Evolutionary conservation across 2,888 invertebrate genomes (phyloP), one percentile per base, ranked within the genome.

Genomic region (Himalopsyche anomala): DNA sequence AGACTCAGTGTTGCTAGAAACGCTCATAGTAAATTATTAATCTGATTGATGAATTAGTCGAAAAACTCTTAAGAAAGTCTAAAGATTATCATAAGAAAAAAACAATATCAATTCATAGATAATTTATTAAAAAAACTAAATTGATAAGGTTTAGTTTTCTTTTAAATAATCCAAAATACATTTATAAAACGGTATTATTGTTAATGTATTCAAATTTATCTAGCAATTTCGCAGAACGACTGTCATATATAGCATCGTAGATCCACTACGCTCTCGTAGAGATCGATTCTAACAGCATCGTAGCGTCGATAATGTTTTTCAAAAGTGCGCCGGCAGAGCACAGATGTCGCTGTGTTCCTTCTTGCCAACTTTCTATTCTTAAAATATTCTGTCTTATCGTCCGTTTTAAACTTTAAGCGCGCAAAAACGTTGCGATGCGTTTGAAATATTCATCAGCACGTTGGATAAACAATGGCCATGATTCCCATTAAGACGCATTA

Each of bases 401-500:
- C 36, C 5, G 40, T 40, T 80, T 40, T 40, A 80, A 80, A 80
- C 40, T 80, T 80, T 38, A 40, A 80, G 12, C 40, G 80, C 42
- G 19, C 80, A 42, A 42, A 38, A 80, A 80, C 15, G 80, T 42
- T 80, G 80, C 80, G 40, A 38, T 11, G 80, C 19, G 19, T 80
- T 36, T 80, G 36, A 80, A 80, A 80, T 80, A 80, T 80, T 80
- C 80, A 80, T 80, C 80, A 36, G 80, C 80, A 80, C 80, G 80
- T 36, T 36, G 40, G n/a, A 62, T 62, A 62, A 62, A 62, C 62
- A 62, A 4, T 19, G 62, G 19, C 62, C 28, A 28, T 62, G 62
- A 62, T 62, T 19, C 28, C 62, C 62, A 62, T 62, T 62, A 62
- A 62, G 62, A 62, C 62, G 19, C 62, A 62, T 62, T 62, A 62